Evolutionary conservation across 2,113 vertebrate genomes (phyloP).

Genomic region (Pterocles burchelli): DNA sequence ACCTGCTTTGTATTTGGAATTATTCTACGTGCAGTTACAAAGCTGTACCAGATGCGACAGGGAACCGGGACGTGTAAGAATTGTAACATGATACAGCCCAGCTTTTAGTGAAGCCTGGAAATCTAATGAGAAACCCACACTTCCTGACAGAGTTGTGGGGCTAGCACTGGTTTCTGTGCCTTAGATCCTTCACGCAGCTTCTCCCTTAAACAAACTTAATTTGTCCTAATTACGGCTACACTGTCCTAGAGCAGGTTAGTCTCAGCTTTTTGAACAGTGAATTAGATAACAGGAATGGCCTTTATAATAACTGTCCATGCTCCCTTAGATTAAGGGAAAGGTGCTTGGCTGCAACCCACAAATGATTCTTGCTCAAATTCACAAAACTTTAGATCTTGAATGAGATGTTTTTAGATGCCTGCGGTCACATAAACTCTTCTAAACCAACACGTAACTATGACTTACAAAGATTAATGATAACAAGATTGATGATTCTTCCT

Average conservation of each 20-base stretch:
- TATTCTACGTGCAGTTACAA: background rate
- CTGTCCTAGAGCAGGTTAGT: background rate
- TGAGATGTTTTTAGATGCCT: background rate
- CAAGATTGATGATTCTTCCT: background rate
- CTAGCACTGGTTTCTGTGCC: too few species aligned
- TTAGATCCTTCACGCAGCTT: background rate
- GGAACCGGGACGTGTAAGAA: accelerated
- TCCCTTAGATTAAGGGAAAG: background rate
- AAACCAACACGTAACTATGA: background rate
- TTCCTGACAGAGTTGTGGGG: background rate
- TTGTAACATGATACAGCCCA: accelerated
- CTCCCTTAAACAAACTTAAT: background rate
- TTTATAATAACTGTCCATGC: background rate
- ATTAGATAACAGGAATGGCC: background rate
- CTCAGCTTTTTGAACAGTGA: background rate
- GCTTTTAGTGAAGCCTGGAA: background rate
- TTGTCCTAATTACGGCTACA: accelerated
- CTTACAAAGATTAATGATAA: accelerated
- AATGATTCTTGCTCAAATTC: background rate
- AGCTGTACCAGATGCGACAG: background rate
- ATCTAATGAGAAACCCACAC: background rate
- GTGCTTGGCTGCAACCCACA: background rate
- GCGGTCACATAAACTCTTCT: background rate
- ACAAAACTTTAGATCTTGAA: background rate
- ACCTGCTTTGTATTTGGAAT: background rate